Base-by-base conservation (phyloP, 1,140 invertebrate species). In the Ceratina calcarata region DNA sequence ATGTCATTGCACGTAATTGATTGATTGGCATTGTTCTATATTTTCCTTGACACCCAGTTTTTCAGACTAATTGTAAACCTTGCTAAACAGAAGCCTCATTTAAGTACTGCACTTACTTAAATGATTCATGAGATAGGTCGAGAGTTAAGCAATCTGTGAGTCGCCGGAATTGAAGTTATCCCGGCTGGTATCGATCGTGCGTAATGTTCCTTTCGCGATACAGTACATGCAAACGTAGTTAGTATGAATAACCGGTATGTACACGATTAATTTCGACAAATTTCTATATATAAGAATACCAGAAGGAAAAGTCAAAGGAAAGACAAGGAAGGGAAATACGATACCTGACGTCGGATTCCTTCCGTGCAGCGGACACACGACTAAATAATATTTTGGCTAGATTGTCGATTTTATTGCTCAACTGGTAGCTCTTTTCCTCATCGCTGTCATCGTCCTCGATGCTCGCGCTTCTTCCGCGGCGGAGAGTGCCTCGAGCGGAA, bases 401-500 rank as follows among this genome's bases (percentile, higher is more conserved):
- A 85, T 88, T 92, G 85, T 93, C 92, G 27, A 93, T 91, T 84
- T 93, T 93, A 66, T 90, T 92, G 57, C 87, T 89, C 51, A 93
- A 77, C 62, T 92, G 89, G 51, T 90, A 91, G 22, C 86, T 85
- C 27, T 89, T 91, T 55, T 92, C 90, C 10, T 91, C 90, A 22
- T 91, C 89, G 71, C 89, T 90, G 8, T 91, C 88, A 10, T 87
- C 84, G 18, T 92, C 91, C 55, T 93, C 91, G 37, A 92, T 91
- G 68, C 91, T 93, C 15, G 90, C 90, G 76, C 93, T 93, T 61
- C 92, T 87, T 66, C 90, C 90, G 27, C 91, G 90, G 22, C 89
- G 79, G 4, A 92, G 83, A 13, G 90, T 83, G 7, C 89, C 87
- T 7, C 90, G 94, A 0, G 95, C 95, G 0, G 95, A 94, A 7